A percentile compares a stretch with the other conserved stretches of the same genome.
These are phyloP conservation scores for Otus sunia DNA, from an alignment of 2,113 vertebrate genomes.

Conservation along the genomic window DNA sequence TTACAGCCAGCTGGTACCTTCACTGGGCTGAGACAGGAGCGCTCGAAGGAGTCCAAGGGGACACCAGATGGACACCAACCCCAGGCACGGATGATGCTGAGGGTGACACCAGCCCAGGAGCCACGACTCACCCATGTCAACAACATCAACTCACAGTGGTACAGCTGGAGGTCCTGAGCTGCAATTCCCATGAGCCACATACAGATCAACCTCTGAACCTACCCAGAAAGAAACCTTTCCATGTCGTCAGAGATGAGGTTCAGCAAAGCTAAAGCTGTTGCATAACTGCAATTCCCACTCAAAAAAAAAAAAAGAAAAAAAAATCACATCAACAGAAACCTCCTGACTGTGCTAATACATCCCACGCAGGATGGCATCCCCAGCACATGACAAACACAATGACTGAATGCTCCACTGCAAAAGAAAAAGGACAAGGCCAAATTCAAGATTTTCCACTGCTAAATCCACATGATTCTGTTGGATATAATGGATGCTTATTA, in stretches of 20 bases:
- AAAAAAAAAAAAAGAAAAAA: neutral
- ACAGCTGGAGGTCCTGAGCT: neutral
- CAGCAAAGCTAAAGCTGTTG: neutral
- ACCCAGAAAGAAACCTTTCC: neutral
- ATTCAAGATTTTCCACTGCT: neutral
- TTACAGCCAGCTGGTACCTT: neutral
- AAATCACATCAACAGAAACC: neutral
- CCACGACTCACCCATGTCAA: neutral
- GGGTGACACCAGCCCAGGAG: neutral
- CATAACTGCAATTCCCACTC: neutral
- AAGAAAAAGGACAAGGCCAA: neutral
- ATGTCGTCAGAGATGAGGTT: neutral
- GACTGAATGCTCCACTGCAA: neutral
- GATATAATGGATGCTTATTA: neutral
- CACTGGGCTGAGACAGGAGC: neutral
- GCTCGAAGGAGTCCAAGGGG: neutral
- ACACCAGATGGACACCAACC: neutral
- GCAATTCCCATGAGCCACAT: neutral
- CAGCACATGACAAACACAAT: neutral
- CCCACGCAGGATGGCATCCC: neutral
- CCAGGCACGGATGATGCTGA: neutral
- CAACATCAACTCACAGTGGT: fast-evolving
- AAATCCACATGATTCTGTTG: neutral
- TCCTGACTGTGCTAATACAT: neutral
- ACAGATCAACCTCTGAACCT: neutral